Evolutionary conservation across 2,113 vertebrate genomes (phyloP), one percentile per base, ranked within the genome.

Genomic region (Alectura lathami): DNA sequence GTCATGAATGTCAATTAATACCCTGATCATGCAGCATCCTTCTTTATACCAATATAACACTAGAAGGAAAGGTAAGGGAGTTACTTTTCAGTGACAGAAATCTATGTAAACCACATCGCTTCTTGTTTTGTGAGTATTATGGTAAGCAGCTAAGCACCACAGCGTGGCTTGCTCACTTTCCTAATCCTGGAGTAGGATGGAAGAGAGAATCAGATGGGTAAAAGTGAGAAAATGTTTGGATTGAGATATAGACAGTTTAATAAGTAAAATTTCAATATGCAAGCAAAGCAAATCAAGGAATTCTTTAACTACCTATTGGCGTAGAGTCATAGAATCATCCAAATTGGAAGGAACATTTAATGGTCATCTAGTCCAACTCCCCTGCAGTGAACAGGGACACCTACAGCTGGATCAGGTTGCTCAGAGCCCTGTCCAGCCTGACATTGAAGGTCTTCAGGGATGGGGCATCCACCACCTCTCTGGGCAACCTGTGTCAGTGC

Each of bases 241-340:
- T 16, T 83, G 38, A 72, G 9, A 60, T 53, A 42, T 17, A 72
- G 29, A 22, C 8, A 29, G 18, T 68, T 75, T 75, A 42, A 43
- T 15, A 56, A 4, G 10, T 36, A 81, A 63, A 75, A 20, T 8
- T 32, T 20, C 6, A 3, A 2, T 1, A 1, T 5, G 2, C 9
- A 81, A 50, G 11, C 14, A 63, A 68, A 81, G 21, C 7, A 62
- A 81, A 56, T 9, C 3, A 73, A 60, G 32, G 17, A 50, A 45
- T 43, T 26, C 3, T 75, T n/a, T 56, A 22, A 20, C 9, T n/a
- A n/a, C n/a, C n/a, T n/a, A n/a, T n/a, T n/a, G n/a, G n/a, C n/a
- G n/a, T n/a, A n/a, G n/a, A n/a, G n/a, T n/a, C n/a, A n/a, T n/a
- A n/a, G n/a, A n/a, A n/a, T n/a, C n/a, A n/a, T n/a, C n/a, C n/a